Base-by-base conservation (phyloP, 2,797 vertebrate genomes). In the Epinephelus malabaricus region DNA sequence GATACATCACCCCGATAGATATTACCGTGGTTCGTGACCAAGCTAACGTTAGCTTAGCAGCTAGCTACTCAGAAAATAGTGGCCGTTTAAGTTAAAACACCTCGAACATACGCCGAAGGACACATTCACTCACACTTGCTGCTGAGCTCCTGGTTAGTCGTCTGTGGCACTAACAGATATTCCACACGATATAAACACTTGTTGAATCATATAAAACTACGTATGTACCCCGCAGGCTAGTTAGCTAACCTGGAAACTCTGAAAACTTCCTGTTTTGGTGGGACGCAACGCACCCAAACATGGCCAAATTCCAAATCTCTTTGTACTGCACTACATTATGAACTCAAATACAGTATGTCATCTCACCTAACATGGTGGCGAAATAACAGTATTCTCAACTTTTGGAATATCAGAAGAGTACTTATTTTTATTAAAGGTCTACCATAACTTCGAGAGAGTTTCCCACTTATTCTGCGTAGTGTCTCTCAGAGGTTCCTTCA, bases 211-310 rank as follows among this genome's bases (percentile, higher is more conserved):
- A 2, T 0, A 12, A 6, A n/a, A 38, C 19, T 18, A 17, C 18
- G 18, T 15, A 5, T 19, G 58, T 9, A 72, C 2, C 27, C 11
- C 34, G 14, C 43, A 53, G 15, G 62, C 55, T 73, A 73, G 54
- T n/a, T 18, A 45, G 64, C 38, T 78, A 86, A 65, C 67, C 9
- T 58, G 21, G 30, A 50, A 80, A 23, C 51, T 77, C 18, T 9
- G 2, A 69, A 78, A 63, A 90, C 90, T 91, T 92, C 91, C 90
- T 92, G 91, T 89, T 92, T 86, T 69, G 82, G 40, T 83, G 13
- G 25, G 34, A 81, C 63, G 80, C 59, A 4, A 30, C 30, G 1
- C n/a, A 51, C 13, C 30, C 1, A 3, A 6, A 2, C 21, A 13
- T 5, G 79, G 70, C 38, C 40, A 1, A 0, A 5, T 77, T 58